A percentile compares a stretch with the other conserved stretches of the same genome.
Evolutionary conservation across 2,113 vertebrate genomes (phyloP).

Genomic region (Ascaphus truei): DNA sequence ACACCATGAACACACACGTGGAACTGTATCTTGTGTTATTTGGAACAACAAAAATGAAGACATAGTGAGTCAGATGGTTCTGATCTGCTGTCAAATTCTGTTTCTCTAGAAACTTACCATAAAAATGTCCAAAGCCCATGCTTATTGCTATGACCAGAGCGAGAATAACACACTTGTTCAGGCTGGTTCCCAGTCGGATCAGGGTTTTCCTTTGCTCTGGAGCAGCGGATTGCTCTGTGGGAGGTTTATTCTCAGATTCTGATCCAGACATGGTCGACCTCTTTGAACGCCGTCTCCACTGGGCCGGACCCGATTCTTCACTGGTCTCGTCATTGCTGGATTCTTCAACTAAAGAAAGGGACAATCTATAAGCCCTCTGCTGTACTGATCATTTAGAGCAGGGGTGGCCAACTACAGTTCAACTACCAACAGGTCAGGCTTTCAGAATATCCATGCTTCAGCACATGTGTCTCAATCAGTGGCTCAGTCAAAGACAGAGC

Average conservation of each 20-base stretch:
- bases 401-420: too few species aligned
- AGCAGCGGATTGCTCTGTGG: constrained; percentile 18
- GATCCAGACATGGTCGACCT: constrained; percentile 55
- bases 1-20: too few species aligned
- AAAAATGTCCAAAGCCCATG: constrained; percentile 89
- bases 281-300: constrained; percentile 75
- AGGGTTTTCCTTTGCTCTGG: constrained; percentile 29
- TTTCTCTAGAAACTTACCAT: constrained; percentile 68
- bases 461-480: too few species aligned
- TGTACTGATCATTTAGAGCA: too few species aligned
- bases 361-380: too few species aligned
- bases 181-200: constrained; percentile 55
- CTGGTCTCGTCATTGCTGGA: constrained; percentile 75
- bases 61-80: too few species aligned
- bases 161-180: constrained; percentile 80
- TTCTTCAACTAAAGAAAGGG: too few species aligned
- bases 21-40: too few species aligned
- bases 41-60: not conserved
- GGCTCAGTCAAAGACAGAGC: too few species aligned
- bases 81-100: too few species aligned
- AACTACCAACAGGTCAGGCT: too few species aligned
- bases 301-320: constrained; percentile 42
- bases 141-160: constrained; percentile 81
- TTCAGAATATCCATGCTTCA: too few species aligned
- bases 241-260: constrained; percentile 46